Percentiles rank a stretch among this genome's conserved stretches.
phyloP scores from a whole-genome alignment of 2,113 vertebrate genomes.

The Phoxinus phoxinus region DNA sequence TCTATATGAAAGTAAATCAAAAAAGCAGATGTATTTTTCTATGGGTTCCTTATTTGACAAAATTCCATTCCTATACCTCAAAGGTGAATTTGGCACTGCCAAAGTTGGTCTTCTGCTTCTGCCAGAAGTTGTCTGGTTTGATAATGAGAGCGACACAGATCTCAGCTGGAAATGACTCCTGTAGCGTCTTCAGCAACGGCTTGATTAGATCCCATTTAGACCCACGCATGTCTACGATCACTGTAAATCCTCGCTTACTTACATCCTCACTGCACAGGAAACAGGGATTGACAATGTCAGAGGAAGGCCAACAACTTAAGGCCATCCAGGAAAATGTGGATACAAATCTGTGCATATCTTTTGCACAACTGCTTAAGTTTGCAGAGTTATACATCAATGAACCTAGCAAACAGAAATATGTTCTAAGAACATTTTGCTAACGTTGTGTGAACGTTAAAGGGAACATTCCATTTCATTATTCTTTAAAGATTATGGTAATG shows the following conservation, averaged over 20 bases:
- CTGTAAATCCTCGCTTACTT: slow-evolving; percentile 94
- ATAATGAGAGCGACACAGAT: slow-evolving; percentile 97
- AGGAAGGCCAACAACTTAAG: neutral
- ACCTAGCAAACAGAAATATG: too few species aligned
- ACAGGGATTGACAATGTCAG: slow-evolving; percentile 32
- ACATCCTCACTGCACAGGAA: slow-evolving; percentile 87
- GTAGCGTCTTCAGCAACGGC: slow-evolving; percentile 92
- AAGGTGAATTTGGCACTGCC: slow-evolving; percentile 99
- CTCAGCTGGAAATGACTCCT: slow-evolving; percentile 93
- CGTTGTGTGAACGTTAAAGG: too few species aligned
- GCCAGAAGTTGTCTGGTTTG: slow-evolving; percentile 99
- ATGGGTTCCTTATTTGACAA: neutral
- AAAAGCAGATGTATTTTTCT: neutral
- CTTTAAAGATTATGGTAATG: too few species aligned
- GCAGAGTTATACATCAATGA: neutral
- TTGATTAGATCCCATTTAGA: slow-evolving; percentile 99
- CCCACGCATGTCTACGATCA: slow-evolving; percentile 98
- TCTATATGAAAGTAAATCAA: neutral
- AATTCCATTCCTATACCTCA: slow-evolving; percentile 79
- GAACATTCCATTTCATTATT: too few species aligned
- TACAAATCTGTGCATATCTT: neutral
- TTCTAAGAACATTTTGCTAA: too few species aligned
- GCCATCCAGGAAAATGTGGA: neutral
- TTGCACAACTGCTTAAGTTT: neutral
- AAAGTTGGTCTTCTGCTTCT: slow-evolving; percentile 99